A percentile compares a stretch with the other conserved stretches of the same genome.
phyloP scores from a whole-genome alignment of 1,140 invertebrate species.

The Lasioglossum baleicum region DNA sequence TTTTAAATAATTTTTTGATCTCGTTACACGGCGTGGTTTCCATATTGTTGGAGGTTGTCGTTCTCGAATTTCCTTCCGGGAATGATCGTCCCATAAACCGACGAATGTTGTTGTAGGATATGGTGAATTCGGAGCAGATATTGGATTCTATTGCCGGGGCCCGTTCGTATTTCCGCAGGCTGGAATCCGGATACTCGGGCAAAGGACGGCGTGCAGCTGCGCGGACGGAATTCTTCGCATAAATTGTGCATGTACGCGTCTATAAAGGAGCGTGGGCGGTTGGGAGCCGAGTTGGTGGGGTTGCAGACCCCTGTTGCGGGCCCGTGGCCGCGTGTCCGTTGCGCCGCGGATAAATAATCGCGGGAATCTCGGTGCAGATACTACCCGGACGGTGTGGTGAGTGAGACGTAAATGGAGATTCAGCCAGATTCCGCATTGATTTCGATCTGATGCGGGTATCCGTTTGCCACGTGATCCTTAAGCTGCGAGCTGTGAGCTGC shows the following conservation, averaged over 20 bases:
- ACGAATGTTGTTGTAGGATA: neutral
- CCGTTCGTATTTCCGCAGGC: constrained; percentile 37
- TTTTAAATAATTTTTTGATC: too few relatives aligned
- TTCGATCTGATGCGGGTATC: constrained; percentile 34
- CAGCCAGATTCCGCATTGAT: constrained; percentile 38
- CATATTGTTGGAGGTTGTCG: too few relatives aligned
- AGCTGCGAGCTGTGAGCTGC: too few relatives aligned
- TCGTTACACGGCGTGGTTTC: too few relatives aligned
- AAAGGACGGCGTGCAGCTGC: constrained; percentile 35
- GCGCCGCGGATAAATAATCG: constrained; percentile 36
- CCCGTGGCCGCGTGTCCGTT: constrained; percentile 22
- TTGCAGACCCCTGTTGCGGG: constrained; percentile 23
- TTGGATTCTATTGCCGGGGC: too few relatives aligned
- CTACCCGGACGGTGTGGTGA: constrained; percentile 30
- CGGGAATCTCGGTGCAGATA: constrained; percentile 35
- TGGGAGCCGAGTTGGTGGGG: constrained; percentile 21
- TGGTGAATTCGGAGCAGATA: neutral
- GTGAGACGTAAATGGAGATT: constrained; percentile 50
- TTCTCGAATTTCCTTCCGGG: too few relatives aligned
- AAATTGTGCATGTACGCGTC: constrained; percentile 42
- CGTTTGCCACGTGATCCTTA: neutral
- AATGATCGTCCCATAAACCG: neutral
- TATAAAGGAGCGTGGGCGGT: constrained; percentile 28
- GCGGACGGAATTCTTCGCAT: constrained; percentile 39
- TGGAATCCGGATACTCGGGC: constrained; percentile 41